phyloP scores from a whole-genome alignment of 2,888 invertebrate species.

The Drosophila robusta region DNA sequence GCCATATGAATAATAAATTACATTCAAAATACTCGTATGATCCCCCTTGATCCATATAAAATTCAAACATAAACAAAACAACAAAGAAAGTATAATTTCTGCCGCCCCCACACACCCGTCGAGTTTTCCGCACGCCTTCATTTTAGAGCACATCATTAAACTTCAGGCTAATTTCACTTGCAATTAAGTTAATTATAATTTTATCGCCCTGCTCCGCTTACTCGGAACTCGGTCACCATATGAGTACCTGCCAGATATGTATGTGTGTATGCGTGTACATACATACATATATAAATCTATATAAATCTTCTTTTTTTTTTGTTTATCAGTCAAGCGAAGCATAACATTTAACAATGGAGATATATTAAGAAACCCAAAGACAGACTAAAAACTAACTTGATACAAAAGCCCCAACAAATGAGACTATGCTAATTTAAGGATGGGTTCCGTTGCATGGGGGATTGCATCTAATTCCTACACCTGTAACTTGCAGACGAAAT shows the following conservation, averaged over 20 bases:
- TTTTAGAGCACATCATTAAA: conserved; percentile 64
- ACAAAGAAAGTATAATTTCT: conserved; percentile 46
- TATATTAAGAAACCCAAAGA: conserved; percentile 9
- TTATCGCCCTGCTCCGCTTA: conserved; percentile 61
- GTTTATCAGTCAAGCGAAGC: conserved; percentile 46
- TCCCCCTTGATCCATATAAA: neutral
- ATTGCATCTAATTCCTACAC: conserved; percentile 54
- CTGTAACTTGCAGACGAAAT: conserved; percentile 51
- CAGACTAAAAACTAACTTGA: conserved; percentile 8
- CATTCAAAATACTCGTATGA: conserved; percentile 24
- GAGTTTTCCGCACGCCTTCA: conserved; percentile 45
- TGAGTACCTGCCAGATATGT: conserved; percentile 20
- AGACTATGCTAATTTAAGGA: conserved; percentile 46
- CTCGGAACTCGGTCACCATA: conserved; percentile 61
- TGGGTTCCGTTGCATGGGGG: conserved; percentile 10
- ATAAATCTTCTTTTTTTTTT: conserved; percentile 25
- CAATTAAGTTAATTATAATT: conserved; percentile 76
- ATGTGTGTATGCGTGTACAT: neutral
- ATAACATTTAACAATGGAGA: conserved; percentile 49
- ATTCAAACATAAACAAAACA: conserved; percentile 31
- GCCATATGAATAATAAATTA: conserved; percentile 31
- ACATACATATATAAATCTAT: conserved; percentile 44
- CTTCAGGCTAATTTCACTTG: conserved; percentile 74
- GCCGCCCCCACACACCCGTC: neutral
- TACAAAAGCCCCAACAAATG: conserved; percentile 29